These are phyloP conservation scores for Parazoanthus darwini DNA, from an alignment of 92 coral and sea anemone genomes.

Conservation along the genomic window DNA sequence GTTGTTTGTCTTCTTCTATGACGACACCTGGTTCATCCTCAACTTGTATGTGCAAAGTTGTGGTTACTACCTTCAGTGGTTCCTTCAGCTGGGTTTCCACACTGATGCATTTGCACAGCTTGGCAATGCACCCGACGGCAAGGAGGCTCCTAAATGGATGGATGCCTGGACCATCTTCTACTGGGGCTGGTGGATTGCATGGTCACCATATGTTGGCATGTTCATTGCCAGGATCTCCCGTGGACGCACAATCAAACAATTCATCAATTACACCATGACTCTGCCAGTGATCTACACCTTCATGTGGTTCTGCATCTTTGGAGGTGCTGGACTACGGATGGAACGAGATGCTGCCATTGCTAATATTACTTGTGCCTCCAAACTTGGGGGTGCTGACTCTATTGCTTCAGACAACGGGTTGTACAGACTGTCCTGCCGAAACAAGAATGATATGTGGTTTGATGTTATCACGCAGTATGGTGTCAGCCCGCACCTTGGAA, in stretches of 20 bases:
- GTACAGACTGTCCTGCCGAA: slow-evolving; percentile 51
- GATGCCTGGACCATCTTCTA: slow-evolving; percentile 59
- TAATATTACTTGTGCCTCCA: slow-evolving; percentile 40
- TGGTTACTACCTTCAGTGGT: slow-evolving; percentile 55
- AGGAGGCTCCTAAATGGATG: slow-evolving; percentile 46
- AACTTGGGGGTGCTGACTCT: slow-evolving; percentile 42
- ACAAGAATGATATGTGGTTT: slow-evolving; percentile 51
- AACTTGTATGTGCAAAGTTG: slow-evolving; percentile 51
- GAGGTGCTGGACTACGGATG: slow-evolving; percentile 62
- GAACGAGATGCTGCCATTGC: slow-evolving; percentile 53
- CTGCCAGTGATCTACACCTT: slow-evolving; percentile 49
- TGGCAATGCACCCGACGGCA: slow-evolving; percentile 60
- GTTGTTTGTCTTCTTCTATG: slow-evolving; percentile 51
- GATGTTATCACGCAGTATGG: slow-evolving; percentile 58
- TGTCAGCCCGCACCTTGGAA: slow-evolving; percentile 39
- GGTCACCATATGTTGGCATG: slow-evolving; percentile 64
- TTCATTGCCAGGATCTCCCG: slow-evolving; percentile 60
- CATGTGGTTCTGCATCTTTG: slow-evolving; percentile 59
- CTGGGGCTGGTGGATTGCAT: slow-evolving; percentile 67
- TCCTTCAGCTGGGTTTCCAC: slow-evolving; percentile 55
- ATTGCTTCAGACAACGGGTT: slow-evolving; percentile 44
- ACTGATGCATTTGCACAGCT: slow-evolving; percentile 63
- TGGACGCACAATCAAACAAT: slow-evolving; percentile 52
- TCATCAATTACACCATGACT: slow-evolving; percentile 51
- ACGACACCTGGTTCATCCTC: slow-evolving; percentile 51